Conservation (phyloP, 2,797 vertebrate genomes). For the Gambelia wislizenii region DNA sequence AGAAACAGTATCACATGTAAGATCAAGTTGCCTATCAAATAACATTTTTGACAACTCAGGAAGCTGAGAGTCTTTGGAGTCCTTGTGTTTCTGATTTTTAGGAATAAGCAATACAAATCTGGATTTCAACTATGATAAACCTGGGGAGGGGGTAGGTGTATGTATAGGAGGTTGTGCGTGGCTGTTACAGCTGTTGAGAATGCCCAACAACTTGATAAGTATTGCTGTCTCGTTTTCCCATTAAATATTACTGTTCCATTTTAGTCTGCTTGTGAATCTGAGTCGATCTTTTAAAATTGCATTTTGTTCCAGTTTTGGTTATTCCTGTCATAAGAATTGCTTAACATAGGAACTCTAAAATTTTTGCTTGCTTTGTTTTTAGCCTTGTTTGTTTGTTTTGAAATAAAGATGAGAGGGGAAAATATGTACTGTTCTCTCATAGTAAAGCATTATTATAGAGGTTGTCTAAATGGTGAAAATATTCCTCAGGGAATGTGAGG, state of each 20-base stretch:
- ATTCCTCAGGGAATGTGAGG: no score
- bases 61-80: no score
- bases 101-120: no score
- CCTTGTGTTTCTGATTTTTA: no score
- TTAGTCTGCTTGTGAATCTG: background rate
- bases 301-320: background rate
- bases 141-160: background rate
- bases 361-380: no score
- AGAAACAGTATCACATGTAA: no score
- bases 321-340: background rate
- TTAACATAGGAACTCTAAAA: background rate
- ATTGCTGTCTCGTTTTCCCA: background rate
- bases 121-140: no score
- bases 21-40: no score
- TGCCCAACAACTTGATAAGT: background rate
- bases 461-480: no score
- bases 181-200: background rate
- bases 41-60: no score
- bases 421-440: conserved; percentile 29
- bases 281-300: no score
- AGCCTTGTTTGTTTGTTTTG: background rate
- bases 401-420: background rate
- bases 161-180: background rate
- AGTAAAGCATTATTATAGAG: conserved; percentile 34
- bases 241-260: background rate